These are phyloP conservation scores for Dinomys branickii DNA, from an alignment of 2,113 vertebrate species.

Conservation along the genomic window DNA sequence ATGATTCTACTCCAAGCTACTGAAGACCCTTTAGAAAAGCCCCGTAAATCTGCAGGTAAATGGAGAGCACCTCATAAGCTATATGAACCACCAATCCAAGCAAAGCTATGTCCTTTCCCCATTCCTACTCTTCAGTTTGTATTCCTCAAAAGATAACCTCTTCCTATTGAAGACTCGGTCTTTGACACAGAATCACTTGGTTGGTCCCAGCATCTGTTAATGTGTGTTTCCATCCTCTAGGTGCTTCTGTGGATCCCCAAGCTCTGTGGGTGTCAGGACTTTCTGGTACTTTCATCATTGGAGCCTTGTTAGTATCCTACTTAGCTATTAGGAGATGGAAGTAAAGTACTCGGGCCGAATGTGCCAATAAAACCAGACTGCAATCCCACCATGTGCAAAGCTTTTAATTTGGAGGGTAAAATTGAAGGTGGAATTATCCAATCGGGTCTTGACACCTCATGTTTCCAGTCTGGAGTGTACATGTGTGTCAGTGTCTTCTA, in stretches of 20 bases:
- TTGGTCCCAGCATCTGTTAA: background rate
- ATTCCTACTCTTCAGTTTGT: background rate
- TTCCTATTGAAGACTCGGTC: background rate
- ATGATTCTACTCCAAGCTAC: slow-evolving; percentile 78
- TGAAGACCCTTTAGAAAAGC: background rate
- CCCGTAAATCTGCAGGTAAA: slow-evolving; percentile 10
- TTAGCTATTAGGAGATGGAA: slow-evolving; percentile 5
- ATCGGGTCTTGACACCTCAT: background rate
- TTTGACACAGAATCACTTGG: background rate
- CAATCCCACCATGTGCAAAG: background rate
- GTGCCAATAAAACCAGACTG: slow-evolving; percentile 54
- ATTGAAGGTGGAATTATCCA: background rate
- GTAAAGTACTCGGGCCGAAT: background rate
- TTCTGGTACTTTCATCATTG: background rate
- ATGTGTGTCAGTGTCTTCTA: background rate
- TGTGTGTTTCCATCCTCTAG: background rate
- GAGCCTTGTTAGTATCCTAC: background rate
- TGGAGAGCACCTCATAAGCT: background rate
- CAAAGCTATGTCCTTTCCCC: background rate
- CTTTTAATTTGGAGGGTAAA: background rate
- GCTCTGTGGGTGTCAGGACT: slow-evolving; percentile 53
- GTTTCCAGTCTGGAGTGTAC: background rate
- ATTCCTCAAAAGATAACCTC: background rate
- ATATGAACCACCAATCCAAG: background rate
- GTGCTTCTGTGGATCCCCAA: background rate